Evolutionary conservation across 2,888 invertebrate species (phyloP).

Genomic region (Plagodis pulveraria): DNA sequence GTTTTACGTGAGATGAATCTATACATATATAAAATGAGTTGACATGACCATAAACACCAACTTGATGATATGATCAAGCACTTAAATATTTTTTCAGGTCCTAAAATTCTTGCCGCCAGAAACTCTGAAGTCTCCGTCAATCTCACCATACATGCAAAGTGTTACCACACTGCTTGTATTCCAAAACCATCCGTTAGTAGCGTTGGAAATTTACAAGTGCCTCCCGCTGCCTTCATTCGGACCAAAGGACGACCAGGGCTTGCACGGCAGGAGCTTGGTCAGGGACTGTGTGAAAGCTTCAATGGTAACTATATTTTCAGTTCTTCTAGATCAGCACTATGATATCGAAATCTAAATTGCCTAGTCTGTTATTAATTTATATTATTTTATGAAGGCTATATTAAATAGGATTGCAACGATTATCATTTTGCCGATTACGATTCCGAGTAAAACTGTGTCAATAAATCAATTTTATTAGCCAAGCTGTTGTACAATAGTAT

Average conservation of each 20-base stretch:
- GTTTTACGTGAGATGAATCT: too few species aligned
- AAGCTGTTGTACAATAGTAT: too few species aligned
- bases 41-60: neutral
- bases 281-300: conserved; percentile 85
- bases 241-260: conserved; percentile 79
- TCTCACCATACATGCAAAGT: conserved; percentile 76
- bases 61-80: neutral
- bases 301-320: conserved; percentile 58
- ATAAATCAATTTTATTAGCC: too few species aligned
- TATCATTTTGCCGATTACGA: too few species aligned
- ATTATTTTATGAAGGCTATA: too few species aligned
- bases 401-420: too few species aligned
- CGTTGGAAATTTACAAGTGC: conserved; percentile 78
- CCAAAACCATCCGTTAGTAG: conserved; percentile 74
- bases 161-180: conserved; percentile 82
- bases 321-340: neutral
- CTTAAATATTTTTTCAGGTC: conserved; percentile 52
- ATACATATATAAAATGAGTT: neutral
- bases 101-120: conserved; percentile 61
- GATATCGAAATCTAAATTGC: too few species aligned
- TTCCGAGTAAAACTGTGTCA: too few species aligned
- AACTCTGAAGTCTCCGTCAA: conserved; percentile 64
- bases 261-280: conserved; percentile 83
- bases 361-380: too few species aligned
- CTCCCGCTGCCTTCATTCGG: conserved; percentile 75